Evolutionary conservation across 2,888 invertebrate genomes (phyloP), one percentile per base, ranked within the genome.

Genomic region (Zhuqinia jingwanae): DNA sequence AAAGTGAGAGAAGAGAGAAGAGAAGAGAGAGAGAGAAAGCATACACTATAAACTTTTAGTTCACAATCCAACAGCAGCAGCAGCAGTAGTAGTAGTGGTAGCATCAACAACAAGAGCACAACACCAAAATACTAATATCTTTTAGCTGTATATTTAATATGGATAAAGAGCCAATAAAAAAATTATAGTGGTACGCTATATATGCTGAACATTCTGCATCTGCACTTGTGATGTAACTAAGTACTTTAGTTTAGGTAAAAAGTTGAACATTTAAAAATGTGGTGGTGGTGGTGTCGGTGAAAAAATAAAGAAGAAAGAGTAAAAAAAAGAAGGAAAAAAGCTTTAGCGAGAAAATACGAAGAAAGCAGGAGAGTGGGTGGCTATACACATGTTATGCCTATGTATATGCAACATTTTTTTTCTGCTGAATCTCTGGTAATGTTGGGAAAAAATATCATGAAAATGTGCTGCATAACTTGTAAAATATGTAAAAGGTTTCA

Each of bases 61-160:
- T 47, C 47, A 70, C 70, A 3, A 36, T 6, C 36, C 36, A 36
- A 8, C 36, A 36, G 36, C 36, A 36, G n/a, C n/a, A n/a, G n/a
- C n/a, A n/a, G n/a, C n/a, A n/a, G n/a, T n/a, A n/a, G n/a, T n/a
- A n/a, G n/a, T n/a, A n/a, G n/a, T n/a, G n/a, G n/a, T n/a, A n/a
- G n/a, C n/a, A n/a, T n/a, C n/a, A 36, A 36, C 36, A 36, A 36
- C 36, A 70, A 68, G 20, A 58, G 20, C 8, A 58, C 68, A 45
- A 70, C 70, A 25, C 8, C 15, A 25, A 70, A 70, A 50, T 70
- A 70, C 70, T 70, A 70, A 70, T 70, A 47, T 70, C 45, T 47
- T 68, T 15, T 50, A 11, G 11, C 17, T 17, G n/a, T 53, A 36
- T 36, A 42, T 42, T 45, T 80, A 79, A 79, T 58, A 30, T 45